Base-by-base conservation (phyloP, 2,797 vertebrate species). In the Sebastes minor region DNA sequence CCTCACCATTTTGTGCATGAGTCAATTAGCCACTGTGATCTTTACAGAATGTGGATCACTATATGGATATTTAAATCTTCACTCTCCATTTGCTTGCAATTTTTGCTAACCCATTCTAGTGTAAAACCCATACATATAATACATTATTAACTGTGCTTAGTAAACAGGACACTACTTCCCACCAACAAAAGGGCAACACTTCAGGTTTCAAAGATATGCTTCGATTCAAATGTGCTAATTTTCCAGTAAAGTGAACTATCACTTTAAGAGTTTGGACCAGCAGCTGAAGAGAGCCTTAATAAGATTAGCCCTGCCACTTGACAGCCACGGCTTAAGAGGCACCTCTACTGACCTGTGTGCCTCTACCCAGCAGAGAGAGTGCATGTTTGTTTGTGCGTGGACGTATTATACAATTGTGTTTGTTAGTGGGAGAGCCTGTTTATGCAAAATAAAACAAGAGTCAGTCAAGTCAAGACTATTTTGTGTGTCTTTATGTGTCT, bases 231-330 rank as follows among this genome's bases (percentile, higher is more conserved):
- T 65, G 14, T 23, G 53, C 6, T 23, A 23, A 60, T 67, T 61
- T 80, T 77, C 25, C 42, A 18, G 5, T 42, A 30, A 78, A 74
- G 69, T 86, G 81, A 89, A 76, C 70, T 82, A 80, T 82, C 85
- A 42, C 90, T 92, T 93, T 93, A 93, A 91, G 85, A 83, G 76
- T 80, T 75, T 78, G 74, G 79, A 90, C 57, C 76, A 79, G 83
- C 66, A 64, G 88, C 78, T 86, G 82, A 90, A 89, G 92, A 87
- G 82, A 92, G 85, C 80, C 84, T 91, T 93, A 95, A 95, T 93
- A 84, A 92, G 94, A 95, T 96, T 95, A 95, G 79, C 84, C 76
- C 83, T 89, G 90, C 86, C 87, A 92, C 91, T 94, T 91, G 89
- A 94, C 91, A 93, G 89, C 83, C 86, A 68, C 86, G 83, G 84